phyloP scores from a whole-genome alignment of 1,140 invertebrate species.

The Heterodera carotae region DNA sequence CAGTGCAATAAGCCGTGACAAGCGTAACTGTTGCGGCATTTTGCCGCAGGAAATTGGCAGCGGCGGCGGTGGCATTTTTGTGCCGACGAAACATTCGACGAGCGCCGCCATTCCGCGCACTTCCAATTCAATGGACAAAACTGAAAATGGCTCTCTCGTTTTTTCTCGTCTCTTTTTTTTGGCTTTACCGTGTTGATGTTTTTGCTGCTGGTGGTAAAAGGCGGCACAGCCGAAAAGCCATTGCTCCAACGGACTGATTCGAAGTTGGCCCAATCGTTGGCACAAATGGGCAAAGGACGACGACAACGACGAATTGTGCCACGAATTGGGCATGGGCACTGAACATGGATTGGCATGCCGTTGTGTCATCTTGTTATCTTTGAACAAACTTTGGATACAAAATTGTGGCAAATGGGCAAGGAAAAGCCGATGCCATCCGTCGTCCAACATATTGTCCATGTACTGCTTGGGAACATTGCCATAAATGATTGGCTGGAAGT shows the following conservation, averaged over 20 bases:
- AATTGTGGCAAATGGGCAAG: slow-evolving; percentile 33
- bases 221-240: slow-evolving; percentile 34
- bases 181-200: neutral
- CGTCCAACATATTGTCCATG: slow-evolving; percentile 24
- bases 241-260: slow-evolving; percentile 30
- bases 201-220: slow-evolving; percentile 11
- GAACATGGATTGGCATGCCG: neutral
- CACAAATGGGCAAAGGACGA: neutral
- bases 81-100: neutral
- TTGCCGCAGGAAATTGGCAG: neutral
- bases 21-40: neutral
- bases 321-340: slow-evolving; percentile 7
- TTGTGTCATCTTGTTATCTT: neutral
- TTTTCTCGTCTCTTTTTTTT: no score
- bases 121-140: neutral
- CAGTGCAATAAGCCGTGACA: neutral
- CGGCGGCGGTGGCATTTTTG: neutral
- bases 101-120: neutral
- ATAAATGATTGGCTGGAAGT: slow-evolving; percentile 17
- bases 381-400: neutral
- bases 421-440: slow-evolving; percentile 47
- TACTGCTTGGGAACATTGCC: slow-evolving; percentile 28
- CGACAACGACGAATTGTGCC: neutral
- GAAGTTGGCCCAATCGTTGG: slow-evolving; percentile 3
- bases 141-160: neutral